Evolutionary conservation across 2,113 vertebrate genomes (phyloP), one percentile per base, ranked within the genome.

Genomic region (Copsychus sechellarum): DNA sequence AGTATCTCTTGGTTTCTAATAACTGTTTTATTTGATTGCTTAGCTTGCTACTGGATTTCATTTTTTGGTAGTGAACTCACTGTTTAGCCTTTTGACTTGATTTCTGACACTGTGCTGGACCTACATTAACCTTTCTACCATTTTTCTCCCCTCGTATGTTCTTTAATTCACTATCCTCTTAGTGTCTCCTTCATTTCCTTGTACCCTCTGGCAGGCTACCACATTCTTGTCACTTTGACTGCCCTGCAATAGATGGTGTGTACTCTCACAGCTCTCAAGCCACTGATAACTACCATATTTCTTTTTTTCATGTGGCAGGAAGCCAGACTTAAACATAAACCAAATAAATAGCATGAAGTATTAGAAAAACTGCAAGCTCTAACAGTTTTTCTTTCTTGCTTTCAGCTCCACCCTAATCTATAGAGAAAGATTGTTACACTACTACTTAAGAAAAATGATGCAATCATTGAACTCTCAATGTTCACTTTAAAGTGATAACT

Each of bases 301-400:
- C 61, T 56, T 83, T 81, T 50, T 78, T 60, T 65, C 33, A 16
- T 78, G 54, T 69, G 53, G 33, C 82, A 95, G 47, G 48, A 92
- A 96, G 60, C 25, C n/a, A 83, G 40, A 64, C 14, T 92, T 86
- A 90, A 93, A 74, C 29, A 92, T 69, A 50, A 94, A 95, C 93
- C 81, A 95, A 92, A 66, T 76, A 93, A 91, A 88, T 38, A 88
- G 22, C 20, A 67, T 54, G 58, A 95, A 93, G 67, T 72, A 58
- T 72, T 78, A 58, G 31, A 87, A 86, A 86, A 90, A 74, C 54
- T 73, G 23, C 11, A 92, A 81, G 23, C 20, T 77, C 16, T 77
- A 47, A 66, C 16, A 42, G 34, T 86, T 28, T 81, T 82, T 22
- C 34, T 82, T 95, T 81, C 40, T 83, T 6, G 0, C 66, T 94